These are phyloP conservation scores for Ptychoptera albimana DNA, from an alignment of 2,888 invertebrate genomes.

Conservation along the genomic window DNA sequence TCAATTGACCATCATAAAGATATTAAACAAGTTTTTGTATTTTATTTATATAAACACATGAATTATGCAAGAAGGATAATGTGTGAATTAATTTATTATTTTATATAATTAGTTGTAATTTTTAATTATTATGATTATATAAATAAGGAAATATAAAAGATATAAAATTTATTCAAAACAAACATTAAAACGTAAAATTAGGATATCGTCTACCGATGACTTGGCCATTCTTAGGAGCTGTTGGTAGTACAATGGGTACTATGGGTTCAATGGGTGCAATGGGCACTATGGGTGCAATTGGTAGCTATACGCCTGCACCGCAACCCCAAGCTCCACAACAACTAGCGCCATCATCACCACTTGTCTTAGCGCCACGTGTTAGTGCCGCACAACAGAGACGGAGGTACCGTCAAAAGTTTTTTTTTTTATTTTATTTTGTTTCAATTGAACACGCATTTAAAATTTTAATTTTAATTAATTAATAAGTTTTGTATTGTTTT, in stretches of 20 bases:
- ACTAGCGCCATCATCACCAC: slow-evolving; percentile 33
- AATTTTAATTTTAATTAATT: not conserved
- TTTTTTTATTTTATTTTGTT: not conserved
- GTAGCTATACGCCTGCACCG: slow-evolving; percentile 25
- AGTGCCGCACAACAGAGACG: slow-evolving; percentile 45
- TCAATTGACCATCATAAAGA: too few species aligned
- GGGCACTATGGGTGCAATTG: not conserved
- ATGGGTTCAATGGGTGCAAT: too few species aligned
- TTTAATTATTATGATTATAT: too few species aligned
- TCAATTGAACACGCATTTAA: not conserved
- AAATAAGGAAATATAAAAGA: not conserved
- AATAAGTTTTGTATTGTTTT: not conserved
- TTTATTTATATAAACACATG: too few species aligned
- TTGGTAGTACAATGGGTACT: slow-evolving; percentile 23
- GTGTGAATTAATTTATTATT: too few species aligned
- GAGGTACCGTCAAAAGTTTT: slow-evolving; percentile 37
- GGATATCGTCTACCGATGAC: slow-evolving; percentile 64
- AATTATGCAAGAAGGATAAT: too few species aligned
- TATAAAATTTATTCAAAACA: not conserved
- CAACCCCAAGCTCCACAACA: slow-evolving; percentile 27
- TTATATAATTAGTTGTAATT: too few species aligned
- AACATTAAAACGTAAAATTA: slow-evolving; percentile 19
- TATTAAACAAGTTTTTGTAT: too few species aligned
- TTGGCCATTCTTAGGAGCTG: slow-evolving; percentile 56
- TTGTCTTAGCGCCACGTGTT: slow-evolving; percentile 51